Conservation (phyloP, 2,888 invertebrate genomes). For the Lasioglossum pauxillum region DNA sequence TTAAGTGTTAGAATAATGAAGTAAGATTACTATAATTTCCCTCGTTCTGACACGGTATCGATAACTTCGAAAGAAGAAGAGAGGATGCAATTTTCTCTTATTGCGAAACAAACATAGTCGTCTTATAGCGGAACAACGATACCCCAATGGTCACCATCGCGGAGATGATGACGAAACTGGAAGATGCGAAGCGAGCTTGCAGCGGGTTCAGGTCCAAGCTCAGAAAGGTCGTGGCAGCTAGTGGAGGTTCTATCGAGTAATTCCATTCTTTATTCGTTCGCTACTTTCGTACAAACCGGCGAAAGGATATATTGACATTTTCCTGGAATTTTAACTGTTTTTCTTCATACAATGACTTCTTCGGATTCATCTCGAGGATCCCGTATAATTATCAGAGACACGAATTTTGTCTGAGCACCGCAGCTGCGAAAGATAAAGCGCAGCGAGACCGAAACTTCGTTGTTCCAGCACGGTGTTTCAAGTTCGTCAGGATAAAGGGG, state of each 20-base stretch:
- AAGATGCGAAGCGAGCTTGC: neutral
- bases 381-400: neutral
- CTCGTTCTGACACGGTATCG: neutral
- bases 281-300: neutral
- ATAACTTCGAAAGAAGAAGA: neutral
- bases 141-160: neutral
- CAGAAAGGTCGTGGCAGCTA: neutral
- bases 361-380: neutral
- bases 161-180: neutral
- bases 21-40: neutral
- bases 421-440: conserved; percentile 20
- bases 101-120: too few relatives aligned
- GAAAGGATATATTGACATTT: neutral
- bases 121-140: neutral
- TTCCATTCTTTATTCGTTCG: neutral
- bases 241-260: neutral
- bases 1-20: neutral
- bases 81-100: neutral
- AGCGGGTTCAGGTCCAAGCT: neutral
- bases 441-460: conserved; percentile 11
- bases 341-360: neutral
- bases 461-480: neutral
- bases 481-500: neutral
- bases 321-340: neutral
- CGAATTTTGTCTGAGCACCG: neutral